These are phyloP conservation scores for Agelastica alni DNA, from an alignment of 2,888 invertebrate genomes.

Conservation along the genomic window DNA sequence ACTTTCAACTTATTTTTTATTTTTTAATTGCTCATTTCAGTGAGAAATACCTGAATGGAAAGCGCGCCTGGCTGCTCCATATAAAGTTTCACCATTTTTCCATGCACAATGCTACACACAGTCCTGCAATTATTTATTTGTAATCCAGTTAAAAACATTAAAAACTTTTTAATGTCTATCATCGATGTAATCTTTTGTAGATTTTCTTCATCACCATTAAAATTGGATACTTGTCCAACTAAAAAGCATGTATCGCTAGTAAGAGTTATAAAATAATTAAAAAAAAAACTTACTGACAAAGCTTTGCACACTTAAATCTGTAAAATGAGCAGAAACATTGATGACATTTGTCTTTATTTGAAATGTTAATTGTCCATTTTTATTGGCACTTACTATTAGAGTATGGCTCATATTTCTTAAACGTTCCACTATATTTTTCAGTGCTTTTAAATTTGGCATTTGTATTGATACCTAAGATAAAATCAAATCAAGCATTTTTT, in stretches of 20 bases:
- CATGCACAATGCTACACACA: constrained; percentile 76
- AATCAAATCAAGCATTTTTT: neutral
- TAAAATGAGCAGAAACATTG: constrained; percentile 80
- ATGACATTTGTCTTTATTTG: constrained; percentile 81
- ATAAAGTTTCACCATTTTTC: constrained; percentile 73
- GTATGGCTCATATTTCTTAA: constrained; percentile 79
- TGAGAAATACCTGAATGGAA: constrained; percentile 79
- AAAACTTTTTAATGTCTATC: constrained; percentile 79
- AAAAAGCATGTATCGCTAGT: constrained; percentile 22
- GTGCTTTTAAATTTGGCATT: constrained; percentile 75
- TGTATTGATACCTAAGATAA: constrained; percentile 71
- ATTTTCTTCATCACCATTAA: constrained; percentile 46
- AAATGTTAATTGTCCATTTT: constrained; percentile 71
- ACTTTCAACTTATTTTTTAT: too few species aligned
- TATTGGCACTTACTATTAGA: constrained; percentile 73
- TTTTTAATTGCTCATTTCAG: constrained; percentile 55
- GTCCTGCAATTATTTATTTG: constrained; percentile 74
- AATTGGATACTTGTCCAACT: constrained; percentile 41
- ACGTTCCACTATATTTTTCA: constrained; percentile 80
- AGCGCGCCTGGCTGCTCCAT: constrained; percentile 75
- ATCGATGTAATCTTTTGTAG: constrained; percentile 61
- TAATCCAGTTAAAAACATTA: constrained; percentile 79
- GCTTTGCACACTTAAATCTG: constrained; percentile 68
- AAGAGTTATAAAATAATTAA: neutral
- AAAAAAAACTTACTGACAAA: constrained; percentile 58